Conservation (phyloP, 2,113 vertebrate species). For the Leptosomus discolor region DNA sequence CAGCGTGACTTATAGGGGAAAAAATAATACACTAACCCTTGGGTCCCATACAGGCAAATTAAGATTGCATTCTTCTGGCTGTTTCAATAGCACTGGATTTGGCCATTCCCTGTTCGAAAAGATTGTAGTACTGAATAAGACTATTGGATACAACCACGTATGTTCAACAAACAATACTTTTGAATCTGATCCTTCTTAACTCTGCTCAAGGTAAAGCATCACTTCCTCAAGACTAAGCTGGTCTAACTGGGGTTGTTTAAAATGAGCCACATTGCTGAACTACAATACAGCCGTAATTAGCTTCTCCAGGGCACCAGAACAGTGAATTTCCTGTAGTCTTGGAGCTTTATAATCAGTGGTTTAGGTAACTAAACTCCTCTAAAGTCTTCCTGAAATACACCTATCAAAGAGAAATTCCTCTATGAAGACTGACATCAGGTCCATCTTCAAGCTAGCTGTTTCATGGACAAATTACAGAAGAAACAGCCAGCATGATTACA, state of each 20-base stretch:
- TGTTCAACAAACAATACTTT: constrained; percentile 72
- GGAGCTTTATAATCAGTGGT: neutral
- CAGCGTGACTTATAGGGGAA: constrained; percentile 77
- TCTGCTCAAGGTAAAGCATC: constrained; percentile 13
- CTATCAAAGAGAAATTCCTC: neutral
- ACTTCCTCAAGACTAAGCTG: neutral
- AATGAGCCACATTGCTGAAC: neutral
- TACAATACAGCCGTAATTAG: neutral
- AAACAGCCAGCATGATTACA: neutral
- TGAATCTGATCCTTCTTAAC: constrained; percentile 60
- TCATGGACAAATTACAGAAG: neutral
- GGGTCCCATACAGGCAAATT: constrained; percentile 92
- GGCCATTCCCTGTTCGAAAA: constrained; percentile 90
- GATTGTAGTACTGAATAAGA: constrained; percentile 84
- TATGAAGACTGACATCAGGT: neutral
- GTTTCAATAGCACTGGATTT: constrained; percentile 88
- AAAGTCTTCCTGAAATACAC: neutral
- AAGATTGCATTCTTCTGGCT: constrained; percentile 88
- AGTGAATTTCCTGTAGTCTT: neutral
- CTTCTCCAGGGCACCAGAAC: neutral
- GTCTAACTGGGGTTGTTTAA: neutral
- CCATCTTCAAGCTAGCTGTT: constrained; percentile 1
- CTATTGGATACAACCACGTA: constrained; percentile 69
- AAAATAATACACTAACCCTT: constrained; percentile 86
- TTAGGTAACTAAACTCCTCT: neutral